These are phyloP conservation scores for Schizopygopsis pylzovi DNA, from an alignment of 2,797 vertebrate species.

Conservation along the genomic window DNA sequence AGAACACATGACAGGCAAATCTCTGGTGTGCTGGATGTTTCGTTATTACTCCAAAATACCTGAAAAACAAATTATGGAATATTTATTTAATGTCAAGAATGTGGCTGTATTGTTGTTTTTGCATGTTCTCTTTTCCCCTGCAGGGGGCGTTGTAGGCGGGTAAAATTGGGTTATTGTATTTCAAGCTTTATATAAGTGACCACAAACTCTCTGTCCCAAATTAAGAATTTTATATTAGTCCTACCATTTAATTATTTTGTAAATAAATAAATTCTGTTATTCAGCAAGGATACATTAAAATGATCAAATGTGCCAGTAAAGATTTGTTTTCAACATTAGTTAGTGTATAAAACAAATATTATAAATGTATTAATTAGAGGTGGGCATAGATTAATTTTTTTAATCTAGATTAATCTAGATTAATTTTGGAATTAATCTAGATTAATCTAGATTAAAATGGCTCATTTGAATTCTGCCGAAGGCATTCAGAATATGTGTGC, in stretches of 20 bases:
- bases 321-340: background rate
- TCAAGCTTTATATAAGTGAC: background rate
- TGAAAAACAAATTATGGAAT: slow-evolving; percentile 62
- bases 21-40: slow-evolving; percentile 97
- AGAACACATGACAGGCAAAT: slow-evolving; percentile 97
- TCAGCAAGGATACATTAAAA: background rate
- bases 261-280: background rate
- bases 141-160: background rate
- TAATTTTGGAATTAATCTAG: too few relatives aligned
- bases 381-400: too few relatives aligned
- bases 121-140: background rate
- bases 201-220: background rate
- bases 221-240: background rate
- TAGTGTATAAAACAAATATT: background rate
- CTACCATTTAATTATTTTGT: background rate
- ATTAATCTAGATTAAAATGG: too few relatives aligned
- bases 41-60: slow-evolving; percentile 98
- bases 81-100: background rate
- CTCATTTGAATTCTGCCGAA: too few relatives aligned
- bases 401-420: too few relatives aligned
- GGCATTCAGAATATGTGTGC: too few relatives aligned
- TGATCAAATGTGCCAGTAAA: background rate
- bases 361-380: background rate
- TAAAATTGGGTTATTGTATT: background rate
- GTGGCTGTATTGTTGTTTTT: background rate